phyloP scores from a whole-genome alignment of 2,113 vertebrate genomes.

The Ellobius talpinus region DNA sequence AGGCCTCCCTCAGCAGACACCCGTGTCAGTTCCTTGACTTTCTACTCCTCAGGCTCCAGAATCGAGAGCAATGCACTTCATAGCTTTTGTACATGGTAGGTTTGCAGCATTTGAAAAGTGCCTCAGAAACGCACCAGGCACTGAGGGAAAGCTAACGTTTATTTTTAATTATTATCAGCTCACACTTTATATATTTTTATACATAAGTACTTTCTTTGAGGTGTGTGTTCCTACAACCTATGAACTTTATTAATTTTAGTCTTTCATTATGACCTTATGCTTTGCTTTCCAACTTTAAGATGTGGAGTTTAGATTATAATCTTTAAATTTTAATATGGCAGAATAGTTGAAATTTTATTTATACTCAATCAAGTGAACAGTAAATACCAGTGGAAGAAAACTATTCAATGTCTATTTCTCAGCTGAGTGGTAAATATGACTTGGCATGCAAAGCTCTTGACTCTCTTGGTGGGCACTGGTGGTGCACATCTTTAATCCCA shows the following conservation, averaged over 20 bases:
- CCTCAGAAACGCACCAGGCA: not conserved
- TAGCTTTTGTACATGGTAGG: not conserved
- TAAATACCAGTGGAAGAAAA: slow-evolving; percentile 28
- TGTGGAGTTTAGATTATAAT: slow-evolving; percentile 34
- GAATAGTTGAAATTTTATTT: slow-evolving; percentile 50
- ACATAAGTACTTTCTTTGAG: not conserved
- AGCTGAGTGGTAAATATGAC: not conserved
- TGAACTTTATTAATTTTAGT: not conserved
- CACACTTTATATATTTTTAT: not conserved
- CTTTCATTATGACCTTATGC: slow-evolving; percentile 6
- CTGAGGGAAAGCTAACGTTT: not conserved
- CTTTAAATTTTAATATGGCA: slow-evolving; percentile 36
- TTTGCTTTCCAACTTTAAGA: slow-evolving; percentile 34
- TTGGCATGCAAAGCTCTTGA: not conserved
- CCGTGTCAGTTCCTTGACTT: not conserved
- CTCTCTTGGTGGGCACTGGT: not conserved
- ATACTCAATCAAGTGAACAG: slow-evolving; percentile 24
- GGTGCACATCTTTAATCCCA: not conserved
- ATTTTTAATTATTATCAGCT: slow-evolving; percentile 4
- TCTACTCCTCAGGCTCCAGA: not conserved
- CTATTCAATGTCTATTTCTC: slow-evolving; percentile 9
- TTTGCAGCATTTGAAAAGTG: not conserved
- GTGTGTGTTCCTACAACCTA: not conserved
- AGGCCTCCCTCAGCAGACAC: not conserved
- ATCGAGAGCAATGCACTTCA: not conserved